Conservation (phyloP, 2,113 vertebrate genomes). For the Halcyon malimbica region DNA sequence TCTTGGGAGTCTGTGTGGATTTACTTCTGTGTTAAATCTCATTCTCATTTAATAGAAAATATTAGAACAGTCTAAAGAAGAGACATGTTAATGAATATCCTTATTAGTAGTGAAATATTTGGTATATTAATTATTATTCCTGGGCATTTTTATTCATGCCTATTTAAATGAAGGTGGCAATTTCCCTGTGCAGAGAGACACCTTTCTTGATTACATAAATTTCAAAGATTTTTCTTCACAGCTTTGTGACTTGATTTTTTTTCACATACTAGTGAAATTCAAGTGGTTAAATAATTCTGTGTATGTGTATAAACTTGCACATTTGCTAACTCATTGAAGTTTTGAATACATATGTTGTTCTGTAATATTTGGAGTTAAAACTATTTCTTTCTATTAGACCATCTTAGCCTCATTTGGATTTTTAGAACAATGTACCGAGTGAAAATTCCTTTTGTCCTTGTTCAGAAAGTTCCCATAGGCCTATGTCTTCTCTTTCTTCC, state of each 20-base stretch:
- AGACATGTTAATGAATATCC: background rate
- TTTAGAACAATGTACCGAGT: background rate
- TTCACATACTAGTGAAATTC: background rate
- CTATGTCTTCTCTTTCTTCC: background rate
- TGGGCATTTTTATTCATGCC: background rate
- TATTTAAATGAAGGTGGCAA: background rate
- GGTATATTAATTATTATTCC: background rate
- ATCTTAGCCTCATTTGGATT: background rate
- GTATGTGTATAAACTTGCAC: background rate
- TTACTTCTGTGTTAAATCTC: background rate
- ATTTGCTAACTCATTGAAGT: background rate
- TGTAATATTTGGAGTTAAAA: background rate
- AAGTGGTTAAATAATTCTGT: background rate
- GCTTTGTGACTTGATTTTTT: background rate
- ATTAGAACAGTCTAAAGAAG: background rate
- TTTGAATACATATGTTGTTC: background rate
- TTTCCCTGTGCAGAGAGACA: background rate
- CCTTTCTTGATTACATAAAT: background rate
- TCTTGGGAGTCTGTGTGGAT: background rate
- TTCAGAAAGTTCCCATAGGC: background rate
- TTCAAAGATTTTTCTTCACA: background rate
- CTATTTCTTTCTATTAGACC: background rate
- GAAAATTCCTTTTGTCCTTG: background rate
- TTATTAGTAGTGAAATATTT: background rate
- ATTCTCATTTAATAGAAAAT: background rate